phyloP scores from a whole-genome alignment of 2,888 invertebrate genomes.

The Periphyllus acericola region DNA sequence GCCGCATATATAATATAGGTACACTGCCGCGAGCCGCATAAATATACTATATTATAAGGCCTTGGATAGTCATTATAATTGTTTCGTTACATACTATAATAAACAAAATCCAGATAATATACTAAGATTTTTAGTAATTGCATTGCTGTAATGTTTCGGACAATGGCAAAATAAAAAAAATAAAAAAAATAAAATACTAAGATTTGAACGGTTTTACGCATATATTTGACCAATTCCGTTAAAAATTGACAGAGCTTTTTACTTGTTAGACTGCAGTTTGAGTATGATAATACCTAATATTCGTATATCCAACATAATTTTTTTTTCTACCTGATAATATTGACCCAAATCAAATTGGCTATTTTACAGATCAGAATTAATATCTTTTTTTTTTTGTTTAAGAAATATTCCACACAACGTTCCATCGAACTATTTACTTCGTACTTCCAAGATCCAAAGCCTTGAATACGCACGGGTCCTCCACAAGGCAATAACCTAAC shows the following conservation, averaged over 20 bases:
- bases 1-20: too few relatives aligned
- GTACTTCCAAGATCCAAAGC: background rate
- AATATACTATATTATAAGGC: background rate
- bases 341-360: background rate
- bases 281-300: background rate
- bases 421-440: too few relatives aligned
- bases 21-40: background rate
- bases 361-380: background rate
- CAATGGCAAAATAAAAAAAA: too few relatives aligned
- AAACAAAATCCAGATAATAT: background rate
- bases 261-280: background rate
- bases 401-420: background rate
- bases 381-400: background rate
- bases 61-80: background rate
- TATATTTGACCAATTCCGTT: background rate
- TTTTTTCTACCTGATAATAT: background rate
- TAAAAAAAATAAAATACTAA: background rate
- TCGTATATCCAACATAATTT: background rate
- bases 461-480: background rate
- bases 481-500: too few relatives aligned
- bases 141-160: too few relatives aligned
- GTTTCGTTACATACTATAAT: background rate
- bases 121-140: too few relatives aligned
- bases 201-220: background rate
- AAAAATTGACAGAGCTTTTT: background rate